phyloP scores from a whole-genome alignment of 2,888 invertebrate species.

The Ochlodes sylvanus region DNA sequence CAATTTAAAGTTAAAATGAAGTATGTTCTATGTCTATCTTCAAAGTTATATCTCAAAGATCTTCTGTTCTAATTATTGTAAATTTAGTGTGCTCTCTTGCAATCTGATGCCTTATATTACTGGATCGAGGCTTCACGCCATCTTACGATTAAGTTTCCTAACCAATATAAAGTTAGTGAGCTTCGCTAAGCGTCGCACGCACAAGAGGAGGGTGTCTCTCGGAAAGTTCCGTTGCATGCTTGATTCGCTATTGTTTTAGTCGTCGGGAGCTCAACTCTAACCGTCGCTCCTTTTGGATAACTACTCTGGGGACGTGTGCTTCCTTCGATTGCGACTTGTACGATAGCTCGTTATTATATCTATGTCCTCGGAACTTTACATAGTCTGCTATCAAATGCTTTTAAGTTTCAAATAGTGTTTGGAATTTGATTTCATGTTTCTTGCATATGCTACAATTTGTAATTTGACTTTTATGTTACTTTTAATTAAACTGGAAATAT shows the following conservation, averaged over 20 bases:
- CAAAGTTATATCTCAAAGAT: conserved; percentile 2
- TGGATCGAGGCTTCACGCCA: conserved; percentile 56
- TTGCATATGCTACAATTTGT: background rate
- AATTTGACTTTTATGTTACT: too few relatives aligned
- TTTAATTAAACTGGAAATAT: too few relatives aligned
- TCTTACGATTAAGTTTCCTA: conserved; percentile 72
- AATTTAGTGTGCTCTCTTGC: conserved; percentile 46
- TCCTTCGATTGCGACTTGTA: conserved; percentile 66
- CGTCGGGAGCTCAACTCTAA: conserved; percentile 72
- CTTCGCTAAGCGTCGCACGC: conserved; percentile 78
- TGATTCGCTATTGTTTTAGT: conserved; percentile 82
- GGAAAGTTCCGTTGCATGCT: conserved; percentile 81
- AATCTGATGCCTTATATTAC: conserved; percentile 52
- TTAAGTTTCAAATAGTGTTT: background rate
- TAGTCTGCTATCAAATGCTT: conserved; percentile 56
- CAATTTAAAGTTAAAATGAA: conserved; percentile 25
- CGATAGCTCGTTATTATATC: conserved; percentile 76
- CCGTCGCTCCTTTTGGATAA: conserved; percentile 59
- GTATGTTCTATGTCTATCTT: conserved; percentile 12
- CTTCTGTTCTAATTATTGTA: conserved; percentile 25
- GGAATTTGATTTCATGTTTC: background rate
- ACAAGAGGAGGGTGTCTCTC: conserved; percentile 79
- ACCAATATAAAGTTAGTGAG: conserved; percentile 80
- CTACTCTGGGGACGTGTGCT: conserved; percentile 67
- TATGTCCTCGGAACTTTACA: conserved; percentile 69